phyloP scores from a whole-genome alignment of 2,797 vertebrate genomes.

The Platalea minor region DNA sequence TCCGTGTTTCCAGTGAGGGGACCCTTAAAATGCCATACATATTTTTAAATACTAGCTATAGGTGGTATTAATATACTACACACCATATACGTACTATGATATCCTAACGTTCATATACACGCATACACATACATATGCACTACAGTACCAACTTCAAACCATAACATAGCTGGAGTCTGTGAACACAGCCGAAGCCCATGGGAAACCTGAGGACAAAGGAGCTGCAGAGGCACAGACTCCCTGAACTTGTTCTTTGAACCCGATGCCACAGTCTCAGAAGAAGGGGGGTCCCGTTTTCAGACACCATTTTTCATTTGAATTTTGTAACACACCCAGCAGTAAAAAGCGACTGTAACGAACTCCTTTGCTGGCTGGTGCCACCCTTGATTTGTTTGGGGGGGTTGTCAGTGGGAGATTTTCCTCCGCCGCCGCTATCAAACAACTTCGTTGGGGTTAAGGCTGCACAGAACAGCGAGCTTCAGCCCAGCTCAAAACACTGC shows the following conservation, averaged over 20 bases:
- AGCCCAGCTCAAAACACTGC: background rate
- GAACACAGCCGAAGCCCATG: background rate
- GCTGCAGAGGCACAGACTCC: background rate
- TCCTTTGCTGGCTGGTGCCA: background rate
- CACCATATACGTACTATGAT: fast-evolving
- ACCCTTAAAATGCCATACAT: background rate
- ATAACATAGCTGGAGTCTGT: fast-evolving
- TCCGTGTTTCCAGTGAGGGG: background rate
- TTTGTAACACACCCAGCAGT: background rate
- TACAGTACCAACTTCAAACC: background rate
- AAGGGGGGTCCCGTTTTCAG: background rate
- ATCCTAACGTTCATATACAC: fast-evolving
- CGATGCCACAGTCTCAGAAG: background rate
- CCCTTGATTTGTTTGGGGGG: background rate
- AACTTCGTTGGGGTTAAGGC: background rate
- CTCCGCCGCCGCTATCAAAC: background rate
- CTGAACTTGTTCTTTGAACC: background rate
- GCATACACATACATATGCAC: fast-evolving
- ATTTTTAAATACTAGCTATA: background rate
- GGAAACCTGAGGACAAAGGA: background rate
- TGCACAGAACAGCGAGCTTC: background rate
- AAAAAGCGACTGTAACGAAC: background rate
- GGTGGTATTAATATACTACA: background rate
- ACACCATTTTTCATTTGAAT: background rate
- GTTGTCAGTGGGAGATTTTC: background rate